phyloP scores from a whole-genome alignment of 2,113 vertebrate species.

The Orycteropus afer region DNA sequence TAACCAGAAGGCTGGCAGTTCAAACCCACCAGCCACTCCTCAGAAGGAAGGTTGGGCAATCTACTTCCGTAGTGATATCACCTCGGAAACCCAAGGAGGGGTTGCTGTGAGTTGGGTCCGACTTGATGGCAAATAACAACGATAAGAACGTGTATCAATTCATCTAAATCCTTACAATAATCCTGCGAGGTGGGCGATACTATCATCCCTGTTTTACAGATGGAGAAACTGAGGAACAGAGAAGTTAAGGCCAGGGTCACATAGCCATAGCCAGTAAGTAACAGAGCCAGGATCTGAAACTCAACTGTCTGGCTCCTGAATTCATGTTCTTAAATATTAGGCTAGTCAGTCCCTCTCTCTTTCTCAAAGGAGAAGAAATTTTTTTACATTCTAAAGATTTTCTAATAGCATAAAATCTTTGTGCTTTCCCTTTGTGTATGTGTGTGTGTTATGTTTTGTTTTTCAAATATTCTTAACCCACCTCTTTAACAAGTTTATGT shows the following conservation, averaged over 20 bases:
- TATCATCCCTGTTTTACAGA: background rate
- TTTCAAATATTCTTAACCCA: slow-evolving; percentile 9
- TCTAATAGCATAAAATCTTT: background rate
- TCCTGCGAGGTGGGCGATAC: background rate
- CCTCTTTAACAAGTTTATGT: background rate
- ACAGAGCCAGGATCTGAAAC: background rate
- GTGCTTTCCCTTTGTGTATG: background rate
- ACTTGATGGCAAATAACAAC: too few species aligned
- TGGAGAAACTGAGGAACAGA: slow-evolving; percentile 6
- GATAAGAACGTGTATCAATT: too few species aligned
- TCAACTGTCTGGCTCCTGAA: background rate
- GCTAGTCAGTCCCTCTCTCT: background rate
- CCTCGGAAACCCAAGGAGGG: too few species aligned
- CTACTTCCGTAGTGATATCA: too few species aligned
- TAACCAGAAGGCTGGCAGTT: too few species aligned
- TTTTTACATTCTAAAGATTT: slow-evolving; percentile 7
- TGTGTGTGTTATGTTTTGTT: background rate
- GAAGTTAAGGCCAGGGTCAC: background rate
- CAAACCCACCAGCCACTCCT: too few species aligned
- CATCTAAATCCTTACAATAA: background rate
- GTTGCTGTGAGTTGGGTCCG: too few species aligned
- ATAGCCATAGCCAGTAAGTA: background rate
- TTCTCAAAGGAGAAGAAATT: background rate
- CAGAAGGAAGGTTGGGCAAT: too few species aligned
- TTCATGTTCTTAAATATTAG: background rate